A percentile compares a stretch with the other conserved stretches of the same genome.
These are phyloP conservation scores for Yponomeuta plumbellus DNA, from an alignment of 2,888 invertebrate species.

Conservation along the genomic window DNA sequence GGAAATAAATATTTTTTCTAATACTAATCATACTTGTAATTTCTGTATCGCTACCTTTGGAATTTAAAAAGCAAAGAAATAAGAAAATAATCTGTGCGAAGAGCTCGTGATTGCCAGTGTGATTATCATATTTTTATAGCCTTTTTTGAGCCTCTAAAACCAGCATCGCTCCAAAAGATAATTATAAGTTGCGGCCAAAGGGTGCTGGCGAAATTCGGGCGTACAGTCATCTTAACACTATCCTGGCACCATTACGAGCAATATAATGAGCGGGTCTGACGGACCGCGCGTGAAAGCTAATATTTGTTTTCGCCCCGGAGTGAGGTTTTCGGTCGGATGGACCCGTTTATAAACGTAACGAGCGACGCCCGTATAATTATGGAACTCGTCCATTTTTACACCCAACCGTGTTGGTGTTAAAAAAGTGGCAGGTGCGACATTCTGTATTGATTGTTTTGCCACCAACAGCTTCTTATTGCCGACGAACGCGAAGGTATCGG, in stretches of 20 bases:
- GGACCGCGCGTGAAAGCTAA: conserved; percentile 56
- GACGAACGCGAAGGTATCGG: background rate
- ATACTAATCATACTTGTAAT: background rate
- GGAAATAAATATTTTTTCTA: background rate
- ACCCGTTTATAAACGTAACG: conserved; percentile 49
- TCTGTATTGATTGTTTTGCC: conserved; percentile 9
- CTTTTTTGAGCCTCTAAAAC: conserved; percentile 14
- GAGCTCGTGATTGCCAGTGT: conserved; percentile 11
- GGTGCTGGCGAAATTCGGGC: conserved; percentile 38
- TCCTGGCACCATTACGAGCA: conserved; percentile 32
- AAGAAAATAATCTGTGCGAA: background rate
- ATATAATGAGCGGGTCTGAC: conserved; percentile 38
- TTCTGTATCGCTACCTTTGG: background rate
- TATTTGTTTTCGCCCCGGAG: conserved; percentile 67
- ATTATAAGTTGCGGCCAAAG: conserved; percentile 51
- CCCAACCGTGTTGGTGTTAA: conserved; percentile 19
- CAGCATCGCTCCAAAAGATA: conserved; percentile 30
- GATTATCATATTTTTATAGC: conserved; percentile 10
- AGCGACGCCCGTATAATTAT: conserved; percentile 54
- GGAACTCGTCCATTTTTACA: conserved; percentile 43
- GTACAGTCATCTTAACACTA: conserved; percentile 51
- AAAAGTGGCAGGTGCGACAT: conserved; percentile 44
- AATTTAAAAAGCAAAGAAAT: background rate
- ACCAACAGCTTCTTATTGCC: background rate
- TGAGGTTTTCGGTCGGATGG: conserved; percentile 39